Conservation (phyloP, 35 echinoderm and acorn worm species). For the Ophiothrix spiculata region DNA sequence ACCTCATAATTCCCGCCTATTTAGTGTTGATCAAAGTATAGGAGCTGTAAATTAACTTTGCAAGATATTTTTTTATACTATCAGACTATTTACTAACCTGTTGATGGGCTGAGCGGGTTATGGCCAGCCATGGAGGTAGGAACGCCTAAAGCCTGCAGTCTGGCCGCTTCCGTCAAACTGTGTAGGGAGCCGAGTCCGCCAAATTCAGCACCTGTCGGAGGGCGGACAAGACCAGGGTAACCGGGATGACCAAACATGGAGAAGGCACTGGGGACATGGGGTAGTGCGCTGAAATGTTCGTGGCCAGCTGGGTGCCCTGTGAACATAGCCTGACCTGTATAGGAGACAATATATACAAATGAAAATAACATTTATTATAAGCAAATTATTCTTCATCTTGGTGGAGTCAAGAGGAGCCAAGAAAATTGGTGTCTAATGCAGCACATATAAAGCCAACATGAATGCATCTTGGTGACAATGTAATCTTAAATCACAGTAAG, state of each 20-base stretch:
- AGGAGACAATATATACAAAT: neutral
- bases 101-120: constrained; percentile 26
- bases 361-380: too few relatives aligned
- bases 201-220: constrained; percentile 50
- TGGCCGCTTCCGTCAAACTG: constrained; percentile 15
- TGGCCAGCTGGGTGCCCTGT: constrained; percentile 46
- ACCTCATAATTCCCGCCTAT: too few relatives aligned
- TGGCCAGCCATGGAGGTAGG: constrained; percentile 22
- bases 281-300: constrained; percentile 43
- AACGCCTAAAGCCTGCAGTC: neutral
- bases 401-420: too few relatives aligned
- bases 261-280: constrained; percentile 67
- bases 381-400: too few relatives aligned
- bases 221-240: constrained; percentile 12
- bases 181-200: constrained; percentile 52
- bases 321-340: constrained; percentile 31
- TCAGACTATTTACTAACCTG: too few relatives aligned
- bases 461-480: too few relatives aligned
- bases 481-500: too few relatives aligned
- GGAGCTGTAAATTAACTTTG: too few relatives aligned
- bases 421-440: too few relatives aligned
- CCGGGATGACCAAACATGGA: constrained; percentile 56
- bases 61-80: too few relatives aligned
- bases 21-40: too few relatives aligned
- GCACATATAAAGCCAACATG: too few relatives aligned